Conservation (phyloP, 2,888 invertebrate species). For the Machimus rusticus region DNA sequence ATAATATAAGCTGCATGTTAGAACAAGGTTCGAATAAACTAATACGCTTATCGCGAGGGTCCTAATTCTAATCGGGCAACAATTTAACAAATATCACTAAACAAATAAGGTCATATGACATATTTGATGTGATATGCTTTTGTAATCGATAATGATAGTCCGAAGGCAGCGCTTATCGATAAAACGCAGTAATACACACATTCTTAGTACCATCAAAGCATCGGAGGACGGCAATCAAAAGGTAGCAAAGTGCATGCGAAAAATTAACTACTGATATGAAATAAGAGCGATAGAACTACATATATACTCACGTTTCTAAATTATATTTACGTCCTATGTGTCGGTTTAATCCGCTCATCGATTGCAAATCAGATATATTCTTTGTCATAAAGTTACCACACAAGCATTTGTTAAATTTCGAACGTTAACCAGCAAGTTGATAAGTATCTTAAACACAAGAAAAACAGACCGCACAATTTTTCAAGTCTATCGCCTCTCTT, state of each 20-base stretch:
- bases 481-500: background rate
- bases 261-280: background rate
- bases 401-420: background rate
- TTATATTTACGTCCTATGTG: background rate
- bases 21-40: background rate
- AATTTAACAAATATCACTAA: background rate
- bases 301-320: background rate
- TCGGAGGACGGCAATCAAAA: background rate
- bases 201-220: background rate
- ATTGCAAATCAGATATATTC: background rate
- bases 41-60: background rate
- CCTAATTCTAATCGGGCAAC: background rate
- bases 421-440: background rate
- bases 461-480: background rate
- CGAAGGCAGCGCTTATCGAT: background rate
- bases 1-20: background rate
- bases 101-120: background rate
- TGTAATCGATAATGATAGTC: background rate
- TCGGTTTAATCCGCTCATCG: background rate
- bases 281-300: background rate
- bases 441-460: background rate
- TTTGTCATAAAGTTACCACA: background rate
- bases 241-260: background rate
- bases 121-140: background rate
- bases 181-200: background rate